Evolutionary conservation across 2,113 vertebrate species (phyloP).

Genomic region (Furnarius figulus): DNA sequence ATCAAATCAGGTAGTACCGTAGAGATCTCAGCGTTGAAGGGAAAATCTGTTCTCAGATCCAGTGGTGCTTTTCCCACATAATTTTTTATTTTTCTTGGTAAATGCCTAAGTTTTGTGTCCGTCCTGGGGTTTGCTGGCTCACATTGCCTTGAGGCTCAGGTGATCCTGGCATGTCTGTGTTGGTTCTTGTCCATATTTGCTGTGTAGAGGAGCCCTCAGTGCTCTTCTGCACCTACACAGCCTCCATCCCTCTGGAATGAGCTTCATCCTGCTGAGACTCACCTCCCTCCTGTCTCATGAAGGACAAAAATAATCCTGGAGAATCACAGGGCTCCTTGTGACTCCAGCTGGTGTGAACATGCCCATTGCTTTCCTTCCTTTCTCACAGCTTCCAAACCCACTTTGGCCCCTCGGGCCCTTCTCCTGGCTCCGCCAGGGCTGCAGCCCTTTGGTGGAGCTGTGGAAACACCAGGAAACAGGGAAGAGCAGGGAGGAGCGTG

Average conservation of each 20-base stretch:
- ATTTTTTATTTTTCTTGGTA: not conserved
- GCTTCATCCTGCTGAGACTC: not conserved
- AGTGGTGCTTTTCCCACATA: not conserved
- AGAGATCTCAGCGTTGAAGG: not conserved
- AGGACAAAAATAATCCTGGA: not conserved
- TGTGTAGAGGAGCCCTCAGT: not conserved
- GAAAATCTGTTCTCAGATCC: not conserved
- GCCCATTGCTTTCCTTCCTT: not conserved
- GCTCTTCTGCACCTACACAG: not conserved
- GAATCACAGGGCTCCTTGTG: not conserved
- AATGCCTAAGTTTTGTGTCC: not conserved
- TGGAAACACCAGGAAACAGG: not conserved
- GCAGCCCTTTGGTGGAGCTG: not conserved
- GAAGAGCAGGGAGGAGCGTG: fast-evolving
- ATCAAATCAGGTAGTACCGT: not conserved
- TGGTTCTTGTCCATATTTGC: not conserved
- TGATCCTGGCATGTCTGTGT: not conserved
- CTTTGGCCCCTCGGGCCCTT: not conserved
- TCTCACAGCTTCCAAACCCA: not conserved
- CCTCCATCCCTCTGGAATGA: not conserved
- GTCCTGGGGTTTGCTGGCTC: not conserved
- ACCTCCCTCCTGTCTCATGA: not conserved
- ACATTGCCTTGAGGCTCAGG: not conserved
- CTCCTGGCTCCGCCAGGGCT: not conserved
- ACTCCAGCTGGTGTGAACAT: not conserved